A percentile compares a stretch with the other conserved stretches of the same genome.
Evolutionary conservation across 2,113 vertebrate genomes (phyloP).

Genomic region (Noturus placidus): DNA sequence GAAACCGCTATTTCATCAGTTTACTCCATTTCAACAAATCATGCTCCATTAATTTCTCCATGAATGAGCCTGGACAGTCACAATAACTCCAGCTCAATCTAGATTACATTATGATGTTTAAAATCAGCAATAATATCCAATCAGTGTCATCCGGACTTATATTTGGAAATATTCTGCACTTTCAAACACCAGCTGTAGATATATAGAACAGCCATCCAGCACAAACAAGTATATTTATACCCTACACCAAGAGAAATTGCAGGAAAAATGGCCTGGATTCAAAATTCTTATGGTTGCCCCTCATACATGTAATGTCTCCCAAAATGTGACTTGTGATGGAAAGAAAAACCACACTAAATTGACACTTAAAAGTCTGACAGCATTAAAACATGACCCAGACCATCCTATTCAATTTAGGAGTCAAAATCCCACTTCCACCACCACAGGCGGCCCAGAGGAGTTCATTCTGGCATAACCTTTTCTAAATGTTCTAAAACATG

Average conservation of each 20-base stretch:
- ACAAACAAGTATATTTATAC: slow-evolving; percentile 2
- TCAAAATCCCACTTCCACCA: slow-evolving; percentile 1
- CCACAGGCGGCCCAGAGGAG: background rate
- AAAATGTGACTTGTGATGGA: slow-evolving; percentile 5
- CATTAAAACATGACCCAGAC: background rate
- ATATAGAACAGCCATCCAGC: background rate
- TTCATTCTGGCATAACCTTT: background rate
- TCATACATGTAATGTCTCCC: background rate
- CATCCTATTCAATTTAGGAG: background rate
- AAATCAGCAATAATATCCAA: background rate
- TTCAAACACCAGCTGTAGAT: background rate
- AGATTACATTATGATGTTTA: background rate
- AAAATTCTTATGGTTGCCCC: background rate
- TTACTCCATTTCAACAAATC: background rate
- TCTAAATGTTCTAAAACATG: background rate
- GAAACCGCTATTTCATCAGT: background rate
- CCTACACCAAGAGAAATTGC: background rate
- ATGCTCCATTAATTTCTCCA: background rate
- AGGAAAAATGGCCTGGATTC: background rate
- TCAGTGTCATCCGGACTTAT: background rate
- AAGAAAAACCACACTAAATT: background rate
- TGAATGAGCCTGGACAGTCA: background rate
- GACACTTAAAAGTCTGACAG: slow-evolving; percentile 1
- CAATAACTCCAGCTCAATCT: background rate
- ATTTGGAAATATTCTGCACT: background rate